A percentile compares a stretch with the other conserved stretches of the same genome.
Evolutionary conservation across 2,797 vertebrate species (phyloP).

Genomic region (Alcedo quadribrachys): DNA sequence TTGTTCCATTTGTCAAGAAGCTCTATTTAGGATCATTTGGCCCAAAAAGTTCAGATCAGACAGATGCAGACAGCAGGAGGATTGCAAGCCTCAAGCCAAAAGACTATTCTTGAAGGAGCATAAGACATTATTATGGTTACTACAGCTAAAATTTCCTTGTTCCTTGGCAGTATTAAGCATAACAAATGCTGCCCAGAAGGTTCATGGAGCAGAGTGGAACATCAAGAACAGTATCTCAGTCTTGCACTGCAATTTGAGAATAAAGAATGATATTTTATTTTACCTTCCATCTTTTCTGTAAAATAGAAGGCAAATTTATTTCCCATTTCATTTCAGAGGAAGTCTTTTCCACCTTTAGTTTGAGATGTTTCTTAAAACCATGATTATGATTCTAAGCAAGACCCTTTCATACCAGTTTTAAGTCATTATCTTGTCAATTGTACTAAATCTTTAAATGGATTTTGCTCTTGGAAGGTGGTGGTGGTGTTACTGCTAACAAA

Average conservation of each 20-base stretch:
- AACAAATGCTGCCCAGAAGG: conserved; percentile 63
- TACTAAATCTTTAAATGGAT: not conserved
- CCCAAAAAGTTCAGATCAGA: conserved; percentile 51
- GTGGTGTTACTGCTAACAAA: not conserved
- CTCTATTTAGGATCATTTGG: conserved; percentile 46
- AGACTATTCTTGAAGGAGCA: conserved; percentile 56
- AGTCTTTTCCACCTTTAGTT: not conserved
- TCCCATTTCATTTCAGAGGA: not conserved
- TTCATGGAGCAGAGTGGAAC: conserved; percentile 47
- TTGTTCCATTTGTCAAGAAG: not conserved
- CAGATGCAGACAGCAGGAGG: conserved; percentile 57
- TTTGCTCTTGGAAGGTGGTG: not conserved
- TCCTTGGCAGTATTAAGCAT: conserved; percentile 66
- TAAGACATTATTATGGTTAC: conserved; percentile 66
- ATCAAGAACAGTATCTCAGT: conserved; percentile 51
- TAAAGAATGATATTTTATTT: conserved; percentile 33
- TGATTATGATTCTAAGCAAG: not conserved
- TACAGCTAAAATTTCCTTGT: conserved; percentile 67
- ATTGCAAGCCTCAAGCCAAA: conserved; percentile 58
- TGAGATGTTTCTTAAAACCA: not conserved
- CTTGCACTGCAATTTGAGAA: conserved; percentile 36
- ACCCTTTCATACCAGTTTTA: not conserved
- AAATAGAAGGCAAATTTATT: not conserved
- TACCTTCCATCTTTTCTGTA: not conserved
- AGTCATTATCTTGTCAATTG: not conserved